A percentile compares a stretch with the other conserved stretches of the same genome.
Evolutionary conservation across 2,797 vertebrate genomes (phyloP).

Genomic region (Mycteria americana): DNA sequence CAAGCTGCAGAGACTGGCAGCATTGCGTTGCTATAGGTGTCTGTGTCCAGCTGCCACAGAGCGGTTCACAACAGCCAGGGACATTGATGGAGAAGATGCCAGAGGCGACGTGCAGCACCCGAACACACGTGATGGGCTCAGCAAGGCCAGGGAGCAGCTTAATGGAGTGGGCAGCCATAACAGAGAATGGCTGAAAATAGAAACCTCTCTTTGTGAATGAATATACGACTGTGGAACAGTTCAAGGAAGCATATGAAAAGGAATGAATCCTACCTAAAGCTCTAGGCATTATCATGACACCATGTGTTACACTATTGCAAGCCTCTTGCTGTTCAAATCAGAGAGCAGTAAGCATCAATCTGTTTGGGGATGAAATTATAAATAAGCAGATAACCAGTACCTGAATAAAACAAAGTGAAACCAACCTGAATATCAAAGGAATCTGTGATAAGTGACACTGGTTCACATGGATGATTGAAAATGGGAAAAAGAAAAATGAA

Average conservation of each 20-base stretch:
- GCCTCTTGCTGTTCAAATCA: background rate
- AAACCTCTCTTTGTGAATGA: background rate
- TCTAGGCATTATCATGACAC: background rate
- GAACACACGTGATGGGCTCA: background rate
- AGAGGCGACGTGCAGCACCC: background rate
- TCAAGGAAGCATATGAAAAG: background rate
- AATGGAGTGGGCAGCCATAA: background rate
- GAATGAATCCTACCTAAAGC: background rate
- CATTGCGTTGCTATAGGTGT: background rate
- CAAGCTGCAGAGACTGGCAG: background rate
- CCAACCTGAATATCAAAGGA: background rate
- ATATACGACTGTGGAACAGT: background rate
- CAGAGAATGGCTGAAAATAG: background rate
- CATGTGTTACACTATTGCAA: background rate
- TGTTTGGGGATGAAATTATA: background rate
- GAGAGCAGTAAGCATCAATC: background rate
- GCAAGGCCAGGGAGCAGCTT: background rate
- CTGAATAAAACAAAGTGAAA: slow-evolving; percentile 38
- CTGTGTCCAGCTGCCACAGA: background rate
- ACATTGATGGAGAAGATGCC: background rate
- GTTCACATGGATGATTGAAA: background rate
- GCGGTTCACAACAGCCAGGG: background rate
- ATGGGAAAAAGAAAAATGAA: background rate
- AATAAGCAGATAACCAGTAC: slow-evolving; percentile 3
- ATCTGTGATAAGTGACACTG: background rate